A percentile compares a stretch with the other conserved stretches of the same genome.
These are phyloP conservation scores for Crypturellus undulatus DNA, from an alignment of 2,113 vertebrate species.

Conservation along the genomic window DNA sequence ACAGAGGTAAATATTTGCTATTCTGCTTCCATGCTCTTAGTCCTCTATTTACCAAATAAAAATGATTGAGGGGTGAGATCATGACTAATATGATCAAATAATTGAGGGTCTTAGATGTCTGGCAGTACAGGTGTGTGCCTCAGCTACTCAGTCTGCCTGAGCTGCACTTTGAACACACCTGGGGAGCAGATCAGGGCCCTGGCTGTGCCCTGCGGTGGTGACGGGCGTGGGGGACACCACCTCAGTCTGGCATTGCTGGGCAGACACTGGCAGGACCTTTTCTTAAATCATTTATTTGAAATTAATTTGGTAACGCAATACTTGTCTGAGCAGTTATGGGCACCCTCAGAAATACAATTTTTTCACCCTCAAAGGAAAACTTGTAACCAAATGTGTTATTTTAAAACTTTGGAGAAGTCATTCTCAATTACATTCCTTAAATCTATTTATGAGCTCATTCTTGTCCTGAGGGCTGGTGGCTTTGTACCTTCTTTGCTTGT, in stretches of 20 bases:
- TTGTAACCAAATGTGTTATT: background rate
- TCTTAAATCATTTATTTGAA: background rate
- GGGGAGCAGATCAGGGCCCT: background rate
- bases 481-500: background rate
- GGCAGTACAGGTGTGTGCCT: background rate
- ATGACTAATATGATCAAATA: background rate
- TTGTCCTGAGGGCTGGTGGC: background rate
- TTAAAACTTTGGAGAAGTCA: background rate
- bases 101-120: background rate
- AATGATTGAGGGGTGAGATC: background rate
- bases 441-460: background rate
- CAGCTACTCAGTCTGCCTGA: background rate
- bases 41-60: conserved; percentile 42
- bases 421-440: background rate
- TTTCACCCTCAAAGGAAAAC: background rate
- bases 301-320: background rate
- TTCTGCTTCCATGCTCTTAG: background rate
- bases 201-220: background rate
- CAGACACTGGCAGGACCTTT: background rate
- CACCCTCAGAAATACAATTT: background rate
- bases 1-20: background rate
- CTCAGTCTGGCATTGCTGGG: background rate
- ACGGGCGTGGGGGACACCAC: background rate
- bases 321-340: background rate
- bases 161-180: background rate